Base-by-base conservation (phyloP, 2,888 invertebrate species). In the Nemapogon koenigi region DNA sequence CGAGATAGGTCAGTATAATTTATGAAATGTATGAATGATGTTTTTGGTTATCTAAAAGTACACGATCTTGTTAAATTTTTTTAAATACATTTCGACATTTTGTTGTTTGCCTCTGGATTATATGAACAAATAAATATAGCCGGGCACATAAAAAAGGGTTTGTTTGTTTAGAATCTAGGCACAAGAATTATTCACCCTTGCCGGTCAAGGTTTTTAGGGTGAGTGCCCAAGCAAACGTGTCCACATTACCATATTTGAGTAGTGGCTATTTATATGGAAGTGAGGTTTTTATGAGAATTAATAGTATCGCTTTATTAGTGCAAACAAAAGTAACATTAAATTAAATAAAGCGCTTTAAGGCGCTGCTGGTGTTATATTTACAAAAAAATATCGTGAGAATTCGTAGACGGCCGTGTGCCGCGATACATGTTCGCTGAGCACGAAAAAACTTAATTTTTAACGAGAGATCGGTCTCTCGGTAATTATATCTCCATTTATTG, bases 361-460 rank as follows among this genome's bases (percentile, higher is more conserved):
- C 31, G 31, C 31, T 31, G 29, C 14, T 6, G 6, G n/a, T 7
- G n/a, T 8, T 16, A 31, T 59, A 59, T 60, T 51, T 50, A 69
- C 72, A 72, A 71, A 59, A 61, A 56, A 62, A 66, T 65, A 64
- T 49, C 45, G 55, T 44, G 16, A 35, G 10, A n/a, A 18, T 13
- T 16, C 31, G 31, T 11, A 15, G 17, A 19, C 16, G 18, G 32
- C 11, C 32, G 18, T n/a, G 13, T 4, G 32, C 10, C 16, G 18
- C 6, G 18, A 13, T 22, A 33, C 14, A 19, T n/a, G n/a, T n/a
- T n/a, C n/a, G n/a, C n/a, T n/a, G n/a, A n/a, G 28, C 27, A 52
- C 55, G 55, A 53, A 58, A 63, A 55, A 60, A 61, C 53, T 60
- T 55, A 57, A 62, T 61, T 62, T 64, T 59, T 55, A 62, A 61